Base-by-base conservation (phyloP, 2,888 invertebrate genomes). In the Brachyopa scutellaris region DNA sequence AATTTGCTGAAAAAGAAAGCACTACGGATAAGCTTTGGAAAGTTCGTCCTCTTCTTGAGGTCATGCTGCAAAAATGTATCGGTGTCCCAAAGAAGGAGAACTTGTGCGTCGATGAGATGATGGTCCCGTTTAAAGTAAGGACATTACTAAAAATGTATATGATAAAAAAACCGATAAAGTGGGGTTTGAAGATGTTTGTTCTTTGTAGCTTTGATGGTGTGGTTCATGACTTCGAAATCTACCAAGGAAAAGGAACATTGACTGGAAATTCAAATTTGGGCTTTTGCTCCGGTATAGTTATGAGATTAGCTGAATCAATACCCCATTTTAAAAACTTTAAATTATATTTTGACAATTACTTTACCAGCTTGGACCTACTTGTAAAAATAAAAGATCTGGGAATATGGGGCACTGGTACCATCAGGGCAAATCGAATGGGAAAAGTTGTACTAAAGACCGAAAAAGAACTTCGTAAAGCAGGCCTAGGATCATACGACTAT, bases 351-450 rank as follows among this genome's bases (percentile, higher is more conserved):
- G 26, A 26, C 6, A 5, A 26, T 3, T 6, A 26, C 3, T 26
- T 26, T 26, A 26, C 26, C 6, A 6, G 26, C 4, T 6, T 26
- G 26, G 26, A 26, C 4, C 4, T 26, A 26, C 6, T 26, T 26
- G 6, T 26, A 3, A 26, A 26, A 26, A 5, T 26, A 26, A 26
- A 26, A 5, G 26, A 26, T n/a, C 3, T 5, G 26, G 23, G 23
- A 1, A 64, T 49, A 11, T 49, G 49, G 13, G 29, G 49, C 1
- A 61, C 38, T n/a, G 51, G 49, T 1, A 70, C 59, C 40, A 61
- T 77, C n/a, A 62, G 69, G 53, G 53, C 17, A 11, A 77, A 70
- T 64, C n/a, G 36, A 70, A 42, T 55, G 7, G 55, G 47, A 7
- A 73, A 64, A 47, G 45, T 33, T 4, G 0, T 8, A 1, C 13